phyloP scores from a whole-genome alignment of 2,113 vertebrate genomes.

The Cebus imitator region DNA sequence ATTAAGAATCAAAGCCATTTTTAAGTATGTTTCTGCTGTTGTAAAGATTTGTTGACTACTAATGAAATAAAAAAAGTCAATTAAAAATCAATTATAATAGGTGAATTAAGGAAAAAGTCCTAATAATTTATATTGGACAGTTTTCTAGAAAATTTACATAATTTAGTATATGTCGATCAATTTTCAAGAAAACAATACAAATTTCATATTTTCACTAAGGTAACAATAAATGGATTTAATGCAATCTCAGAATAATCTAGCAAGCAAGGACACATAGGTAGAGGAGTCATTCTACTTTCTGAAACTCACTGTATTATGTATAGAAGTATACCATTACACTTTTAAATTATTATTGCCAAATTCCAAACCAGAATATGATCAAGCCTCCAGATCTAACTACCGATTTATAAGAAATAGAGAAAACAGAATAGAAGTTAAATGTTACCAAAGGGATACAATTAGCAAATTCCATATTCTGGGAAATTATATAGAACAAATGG shows the following conservation, averaged over 20 bases:
- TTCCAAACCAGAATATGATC: not conserved
- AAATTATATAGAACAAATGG: not conserved
- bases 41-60: not conserved
- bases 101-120: not conserved
- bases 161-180: not conserved
- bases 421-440: not conserved
- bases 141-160: not conserved
- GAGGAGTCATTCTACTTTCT: not conserved
- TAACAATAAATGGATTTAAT: not conserved
- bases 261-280: not conserved
- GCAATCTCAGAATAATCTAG: not conserved
- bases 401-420: not conserved
- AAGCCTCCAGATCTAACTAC: not conserved
- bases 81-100: not conserved
- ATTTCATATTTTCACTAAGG: not conserved
- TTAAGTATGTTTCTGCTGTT: not conserved
- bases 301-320: not conserved
- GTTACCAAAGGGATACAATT: not conserved
- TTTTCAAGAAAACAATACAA: constrained; percentile 13
- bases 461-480: not conserved
- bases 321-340: not conserved
- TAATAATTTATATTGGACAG: not conserved
- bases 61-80: not conserved
- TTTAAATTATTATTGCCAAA: not conserved
- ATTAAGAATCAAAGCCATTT: not conserved